These are phyloP conservation scores for Drosophila mulleri DNA, from an alignment of 2,888 invertebrate species.

Conservation along the genomic window DNA sequence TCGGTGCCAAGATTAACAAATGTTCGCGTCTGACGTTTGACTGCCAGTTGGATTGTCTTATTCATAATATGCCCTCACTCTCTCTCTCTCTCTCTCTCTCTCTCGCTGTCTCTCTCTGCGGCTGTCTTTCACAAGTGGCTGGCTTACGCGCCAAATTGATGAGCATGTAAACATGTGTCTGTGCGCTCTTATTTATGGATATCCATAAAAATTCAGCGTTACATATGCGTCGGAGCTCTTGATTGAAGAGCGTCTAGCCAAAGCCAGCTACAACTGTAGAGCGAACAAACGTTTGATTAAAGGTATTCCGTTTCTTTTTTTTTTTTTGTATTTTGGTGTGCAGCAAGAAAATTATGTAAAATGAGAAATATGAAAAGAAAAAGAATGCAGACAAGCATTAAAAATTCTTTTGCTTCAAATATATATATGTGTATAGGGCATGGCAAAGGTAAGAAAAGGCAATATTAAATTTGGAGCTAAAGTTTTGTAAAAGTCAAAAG, in stretches of 20 bases:
- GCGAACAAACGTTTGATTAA: slow-evolving; percentile 51
- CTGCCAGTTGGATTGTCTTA: slow-evolving; percentile 49
- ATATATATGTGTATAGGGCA: background rate
- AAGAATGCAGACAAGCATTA: slow-evolving; percentile 1
- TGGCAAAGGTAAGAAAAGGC: slow-evolving; percentile 1
- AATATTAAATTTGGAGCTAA: slow-evolving; percentile 16
- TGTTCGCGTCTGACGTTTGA: slow-evolving; percentile 68
- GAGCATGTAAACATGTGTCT: slow-evolving; percentile 78
- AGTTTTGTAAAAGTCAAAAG: slow-evolving; percentile 17
- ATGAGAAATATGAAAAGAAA: slow-evolving; percentile 16
- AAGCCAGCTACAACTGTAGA: slow-evolving; percentile 29
- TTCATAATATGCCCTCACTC: slow-evolving; percentile 3
- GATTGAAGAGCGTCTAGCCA: slow-evolving; percentile 69
- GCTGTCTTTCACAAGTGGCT: slow-evolving; percentile 23
- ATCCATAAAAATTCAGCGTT: slow-evolving; percentile 74
- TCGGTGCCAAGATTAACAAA: slow-evolving; percentile 70
- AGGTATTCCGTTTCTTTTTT: slow-evolving; percentile 24
- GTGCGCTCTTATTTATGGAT: slow-evolving; percentile 76
- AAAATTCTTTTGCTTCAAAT: slow-evolving; percentile 13
- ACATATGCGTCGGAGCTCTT: slow-evolving; percentile 72
- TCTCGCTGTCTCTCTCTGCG: background rate
- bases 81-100: background rate
- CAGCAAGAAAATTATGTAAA: slow-evolving; percentile 12
- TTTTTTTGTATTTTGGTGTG: background rate
- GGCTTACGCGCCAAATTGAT: slow-evolving; percentile 64